Evolutionary conservation across 1,140 invertebrate species (phyloP).

Genomic region (Phortica variegata): DNA sequence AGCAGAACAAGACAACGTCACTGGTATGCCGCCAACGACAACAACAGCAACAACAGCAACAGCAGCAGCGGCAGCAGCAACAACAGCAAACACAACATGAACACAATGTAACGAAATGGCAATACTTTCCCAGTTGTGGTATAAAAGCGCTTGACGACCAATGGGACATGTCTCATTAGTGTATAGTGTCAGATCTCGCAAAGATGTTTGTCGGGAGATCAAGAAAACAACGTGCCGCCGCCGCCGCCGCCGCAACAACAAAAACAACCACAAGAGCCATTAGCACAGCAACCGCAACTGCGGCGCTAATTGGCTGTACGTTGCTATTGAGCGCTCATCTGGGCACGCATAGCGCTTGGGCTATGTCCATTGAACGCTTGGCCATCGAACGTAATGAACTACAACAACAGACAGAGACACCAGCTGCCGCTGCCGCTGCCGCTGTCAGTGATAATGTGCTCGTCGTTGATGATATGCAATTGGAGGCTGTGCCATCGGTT

Average conservation of each 20-base stretch:
- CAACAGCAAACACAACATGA: constrained; percentile 15
- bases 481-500: constrained; percentile 30
- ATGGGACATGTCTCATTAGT: constrained; percentile 57
- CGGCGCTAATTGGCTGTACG: too few relatives aligned
- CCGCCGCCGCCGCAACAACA: constrained; percentile 2
- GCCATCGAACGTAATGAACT: constrained; percentile 45
- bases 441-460: constrained; percentile 10
- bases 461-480: constrained; percentile 46
- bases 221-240: too few relatives aligned
- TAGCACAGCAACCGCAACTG: neutral
- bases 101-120: constrained; percentile 54
- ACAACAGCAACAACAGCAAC: constrained; percentile 6
- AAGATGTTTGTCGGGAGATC: constrained; percentile 55
- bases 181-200: constrained; percentile 55
- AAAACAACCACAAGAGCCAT: constrained; percentile 4
- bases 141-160: constrained; percentile 52
- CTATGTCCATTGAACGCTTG: constrained; percentile 48
- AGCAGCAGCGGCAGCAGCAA: constrained; percentile 10
- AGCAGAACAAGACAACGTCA: too few relatives aligned
- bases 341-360: neutral
- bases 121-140: constrained; percentile 53
- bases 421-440: neutral
- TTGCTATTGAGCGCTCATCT: constrained; percentile 16
- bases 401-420: constrained; percentile 1
- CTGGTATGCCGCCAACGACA: too few relatives aligned